Base-by-base conservation (phyloP, 2,113 vertebrate species). In the Asarcornis scutulata region DNA sequence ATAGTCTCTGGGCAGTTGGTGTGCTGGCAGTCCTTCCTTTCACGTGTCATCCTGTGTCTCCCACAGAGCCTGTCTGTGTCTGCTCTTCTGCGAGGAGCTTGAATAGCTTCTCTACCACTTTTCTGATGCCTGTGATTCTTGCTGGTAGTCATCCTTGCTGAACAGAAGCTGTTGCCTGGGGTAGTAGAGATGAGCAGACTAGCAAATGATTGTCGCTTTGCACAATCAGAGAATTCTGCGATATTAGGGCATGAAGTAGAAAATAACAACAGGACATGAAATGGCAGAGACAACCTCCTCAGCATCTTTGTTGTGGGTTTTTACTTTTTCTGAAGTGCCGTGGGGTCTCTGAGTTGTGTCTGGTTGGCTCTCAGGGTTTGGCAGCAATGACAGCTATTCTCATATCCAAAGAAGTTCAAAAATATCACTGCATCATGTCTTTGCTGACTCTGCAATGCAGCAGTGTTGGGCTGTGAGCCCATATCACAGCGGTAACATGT, bases 361-460 rank as follows among this genome's bases (percentile, higher is more conserved):
- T 73, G 71, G 15, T 38, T 69, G 32, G 78, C 42, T 83, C 71
- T 93, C 75, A 80, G 78, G 17, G 15, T 73, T 76, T 94, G 95
- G 44, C 75, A 80, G 48, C 53, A 62, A 22, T 94, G 82, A 40
- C 71, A 58, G n/a, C 62, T 73, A 36, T 68, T 91, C 87, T 72
- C 34, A 53, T 59, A 20, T 86, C 88, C 22, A 23, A 9, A 89
- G 92, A 66, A 83, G 50, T 78, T 88, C 55, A 32, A 62, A n/a
- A 71, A n/a, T 83, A 86, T 86, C 83, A 68, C 95, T 92, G 83
- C 83, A 81, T 96, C 83, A 60, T 78, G 88, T 74, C 76, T 88
- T 96, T 81, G 76, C 94, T 91, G 91, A 93, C 89, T 90, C 91
- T 97, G 95, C 96, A 96, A 48, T 94, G 95, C 92, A 95, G 95